A percentile compares a stretch with the other conserved stretches of the same genome.
Conservation (phyloP, 1,140 invertebrate genomes). For the Helicorthomorpha holstii region DNA sequence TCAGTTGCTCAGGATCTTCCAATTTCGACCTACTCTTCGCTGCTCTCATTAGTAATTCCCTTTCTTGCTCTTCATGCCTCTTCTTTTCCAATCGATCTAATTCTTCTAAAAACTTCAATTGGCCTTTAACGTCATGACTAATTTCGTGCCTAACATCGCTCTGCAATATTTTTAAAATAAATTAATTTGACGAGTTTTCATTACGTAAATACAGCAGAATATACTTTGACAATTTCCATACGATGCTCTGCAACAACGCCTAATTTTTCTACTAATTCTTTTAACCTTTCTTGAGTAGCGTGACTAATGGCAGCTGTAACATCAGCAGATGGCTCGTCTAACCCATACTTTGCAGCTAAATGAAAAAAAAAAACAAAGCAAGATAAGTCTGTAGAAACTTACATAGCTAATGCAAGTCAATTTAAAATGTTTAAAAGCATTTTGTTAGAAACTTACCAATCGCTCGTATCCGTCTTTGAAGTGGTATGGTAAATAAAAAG, state of each 20-base stretch:
- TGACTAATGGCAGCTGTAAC: conserved; percentile 84
- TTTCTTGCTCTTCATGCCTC: conserved; percentile 81
- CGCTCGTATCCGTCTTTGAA: conserved; percentile 60
- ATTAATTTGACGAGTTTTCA: background rate
- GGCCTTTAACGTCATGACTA: conserved; percentile 74
- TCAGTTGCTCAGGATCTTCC: conserved; percentile 93
- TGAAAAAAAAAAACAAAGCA: conserved; percentile 11
- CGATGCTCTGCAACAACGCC: conserved; percentile 87
- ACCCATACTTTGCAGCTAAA: conserved; percentile 50
- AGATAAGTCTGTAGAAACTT: too few relatives aligned
- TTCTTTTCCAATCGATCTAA: conserved; percentile 84
- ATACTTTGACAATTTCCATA: conserved; percentile 70
- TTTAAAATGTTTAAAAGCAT: too few relatives aligned
- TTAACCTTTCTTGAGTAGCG: conserved; percentile 83
- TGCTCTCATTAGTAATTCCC: conserved; percentile 75
- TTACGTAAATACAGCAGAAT: conserved; percentile 1
- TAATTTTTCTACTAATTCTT: conserved; percentile 81
- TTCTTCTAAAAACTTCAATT: conserved; percentile 91
- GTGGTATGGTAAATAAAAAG: conserved; percentile 56
- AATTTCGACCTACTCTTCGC: conserved; percentile 91
- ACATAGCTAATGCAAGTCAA: too few relatives aligned
- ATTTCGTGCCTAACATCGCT: conserved; percentile 72
- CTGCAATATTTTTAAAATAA: conserved; percentile 26
- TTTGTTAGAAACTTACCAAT: conserved; percentile 33
- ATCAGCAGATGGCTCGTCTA: conserved; percentile 74